Percentiles rank a stretch among this genome's conserved stretches.
Conservation (phyloP, 1,140 invertebrate genomes). For the Drosophila suzukii region DNA sequence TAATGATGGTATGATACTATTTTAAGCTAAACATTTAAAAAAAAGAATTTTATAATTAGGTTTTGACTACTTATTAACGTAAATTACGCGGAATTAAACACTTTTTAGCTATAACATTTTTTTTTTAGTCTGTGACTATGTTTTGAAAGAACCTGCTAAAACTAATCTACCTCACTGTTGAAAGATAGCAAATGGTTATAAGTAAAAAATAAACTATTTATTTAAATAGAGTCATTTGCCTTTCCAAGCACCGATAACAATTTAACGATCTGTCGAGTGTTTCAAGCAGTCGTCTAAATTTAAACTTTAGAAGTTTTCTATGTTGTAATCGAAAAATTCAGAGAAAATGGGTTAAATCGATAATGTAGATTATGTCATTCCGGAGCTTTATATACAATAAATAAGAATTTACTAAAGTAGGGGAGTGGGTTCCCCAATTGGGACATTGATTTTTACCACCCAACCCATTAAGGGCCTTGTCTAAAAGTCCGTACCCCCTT, state of each 20-base stretch:
- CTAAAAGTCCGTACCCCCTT: background rate
- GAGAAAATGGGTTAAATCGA: conserved; percentile 21
- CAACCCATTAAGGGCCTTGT: background rate
- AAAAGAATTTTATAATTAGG: too few relatives aligned
- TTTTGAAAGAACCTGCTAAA: background rate
- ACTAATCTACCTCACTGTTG: background rate
- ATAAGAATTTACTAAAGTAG: conserved; percentile 28
- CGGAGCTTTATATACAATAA: conserved; percentile 11
- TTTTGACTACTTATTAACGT: too few relatives aligned
- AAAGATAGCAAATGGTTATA: background rate
- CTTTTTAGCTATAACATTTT: background rate
- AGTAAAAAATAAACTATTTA: background rate
- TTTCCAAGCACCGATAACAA: background rate
- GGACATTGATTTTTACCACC: conserved; percentile 58
- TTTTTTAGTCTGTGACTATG: background rate
- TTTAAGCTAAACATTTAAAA: too few relatives aligned
- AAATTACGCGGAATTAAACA: too few relatives aligned
- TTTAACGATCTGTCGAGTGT: background rate
- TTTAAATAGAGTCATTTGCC: background rate
- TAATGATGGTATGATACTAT: too few relatives aligned
- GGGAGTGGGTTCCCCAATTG: background rate
- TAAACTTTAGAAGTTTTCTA: background rate
- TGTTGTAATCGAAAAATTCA: background rate
- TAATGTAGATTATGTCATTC: background rate
- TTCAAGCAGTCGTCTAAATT: background rate